Evolutionary conservation across 2,888 invertebrate genomes (phyloP).

Genomic region (Phorcus lineatus): DNA sequence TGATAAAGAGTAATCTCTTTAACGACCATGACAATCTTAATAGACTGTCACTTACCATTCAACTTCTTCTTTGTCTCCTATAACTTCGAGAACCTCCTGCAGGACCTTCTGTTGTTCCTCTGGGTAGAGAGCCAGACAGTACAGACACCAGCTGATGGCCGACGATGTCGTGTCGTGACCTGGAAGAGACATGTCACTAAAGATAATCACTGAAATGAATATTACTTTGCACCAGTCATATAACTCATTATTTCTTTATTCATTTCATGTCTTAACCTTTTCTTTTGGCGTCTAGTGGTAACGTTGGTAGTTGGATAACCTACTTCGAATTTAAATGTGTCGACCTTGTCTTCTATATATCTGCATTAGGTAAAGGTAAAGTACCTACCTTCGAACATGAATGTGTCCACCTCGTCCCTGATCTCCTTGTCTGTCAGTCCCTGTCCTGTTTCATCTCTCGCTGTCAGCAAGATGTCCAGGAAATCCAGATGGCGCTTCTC

Average conservation of each 20-base stretch:
- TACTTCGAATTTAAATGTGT: too few species aligned
- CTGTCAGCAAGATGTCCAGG: constrained; percentile 61
- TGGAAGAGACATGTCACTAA: not conserved
- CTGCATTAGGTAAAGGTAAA: too few species aligned
- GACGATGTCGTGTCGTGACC: constrained; percentile 63
- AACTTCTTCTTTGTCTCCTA: constrained; percentile 34
- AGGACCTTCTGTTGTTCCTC: constrained; percentile 44
- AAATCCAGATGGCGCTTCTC: constrained; percentile 48
- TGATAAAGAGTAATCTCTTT: too few species aligned
- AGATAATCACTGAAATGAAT: too few species aligned
- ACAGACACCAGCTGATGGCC: constrained; percentile 54
- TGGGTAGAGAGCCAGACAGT: constrained; percentile 51
- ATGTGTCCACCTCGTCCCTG: constrained; percentile 62
- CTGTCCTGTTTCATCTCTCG: constrained; percentile 58
- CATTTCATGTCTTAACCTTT: too few species aligned
- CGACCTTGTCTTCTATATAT: too few species aligned
- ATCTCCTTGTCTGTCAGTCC: constrained; percentile 64
- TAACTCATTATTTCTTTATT: too few species aligned
- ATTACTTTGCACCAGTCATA: too few species aligned
- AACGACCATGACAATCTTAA: too few species aligned
- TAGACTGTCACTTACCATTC: too few species aligned
- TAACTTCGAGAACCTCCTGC: constrained; percentile 46
- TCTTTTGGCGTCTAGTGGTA: too few species aligned
- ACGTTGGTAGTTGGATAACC: too few species aligned
- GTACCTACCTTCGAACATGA: constrained; percentile 38